Base-by-base conservation (phyloP, 1,140 invertebrate genomes). In the Chelonus insularis region DNA sequence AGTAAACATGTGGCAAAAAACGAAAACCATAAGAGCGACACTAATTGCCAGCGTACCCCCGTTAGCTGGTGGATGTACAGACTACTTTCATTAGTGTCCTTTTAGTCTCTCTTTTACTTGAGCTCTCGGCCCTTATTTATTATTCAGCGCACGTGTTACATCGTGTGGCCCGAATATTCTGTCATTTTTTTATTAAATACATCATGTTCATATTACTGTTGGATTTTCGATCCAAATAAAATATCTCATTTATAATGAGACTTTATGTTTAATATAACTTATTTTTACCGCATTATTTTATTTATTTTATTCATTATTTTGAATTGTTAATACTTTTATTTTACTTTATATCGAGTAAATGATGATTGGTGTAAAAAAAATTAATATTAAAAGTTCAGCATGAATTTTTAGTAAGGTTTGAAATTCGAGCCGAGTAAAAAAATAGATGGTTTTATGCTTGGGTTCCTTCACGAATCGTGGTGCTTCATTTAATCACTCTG, bases 111-210 rank as follows among this genome's bases (percentile, higher is more conserved):
- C 43, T 34, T 29, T 16, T 56, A 29, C 43, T 25, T 16, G n/a
- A n/a, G n/a, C n/a, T n/a, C n/a, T 73, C 64, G 66, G 25, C 25
- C 25, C 25, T 29, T 29, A 29, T 69, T 73, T 68, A 68, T 63
- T 62, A 73, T 73, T 71, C 70, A 64, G 43, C 39, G 59, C 70
- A 73, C 68, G 70, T 57, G 41, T 63, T 48, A 50, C 64, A 69
- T 71, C 65, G 67, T 71, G 65, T 69, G 71, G 61, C 68, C 74
- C 69, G 68, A 71, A 75, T 76, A 76, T 72, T 67, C 68, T 65
- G 72, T 76, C 71, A 73, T 75, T 75, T 75, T 70, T 73, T 74
- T 76, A 76, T 76, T 75, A 74, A 76, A 73, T 62, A 65, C 68
- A 50, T 59, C 48, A 63, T 68, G 64, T 25, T 6, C 18, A 9